A percentile compares a stretch with the other conserved stretches of the same genome.
Evolutionary conservation across 1,140 invertebrate genomes (phyloP).

Genomic region (Pissodes strobi): DNA sequence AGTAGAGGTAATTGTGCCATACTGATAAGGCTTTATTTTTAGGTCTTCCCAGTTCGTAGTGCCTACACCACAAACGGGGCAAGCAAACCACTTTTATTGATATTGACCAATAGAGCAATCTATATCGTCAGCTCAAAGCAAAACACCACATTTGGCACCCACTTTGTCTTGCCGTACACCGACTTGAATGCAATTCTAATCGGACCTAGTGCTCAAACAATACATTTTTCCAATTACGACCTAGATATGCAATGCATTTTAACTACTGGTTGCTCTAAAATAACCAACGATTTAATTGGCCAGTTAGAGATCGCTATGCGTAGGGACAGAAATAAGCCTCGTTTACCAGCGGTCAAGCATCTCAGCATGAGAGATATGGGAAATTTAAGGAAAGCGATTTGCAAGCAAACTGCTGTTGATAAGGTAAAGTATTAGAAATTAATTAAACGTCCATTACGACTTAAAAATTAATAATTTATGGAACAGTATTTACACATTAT

Average conservation of each 20-base stretch:
- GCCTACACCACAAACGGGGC: constrained; percentile 74
- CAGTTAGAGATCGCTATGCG: constrained; percentile 68
- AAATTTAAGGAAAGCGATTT: constrained; percentile 59
- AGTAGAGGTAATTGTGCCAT: not conserved
- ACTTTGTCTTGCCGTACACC: constrained; percentile 72
- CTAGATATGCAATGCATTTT: constrained; percentile 72
- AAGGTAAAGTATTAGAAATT: constrained; percentile 56
- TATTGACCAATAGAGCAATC: constrained; percentile 72
- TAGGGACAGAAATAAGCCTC: constrained; percentile 61
- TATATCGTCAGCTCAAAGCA: constrained; percentile 70
- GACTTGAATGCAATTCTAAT: constrained; percentile 78
- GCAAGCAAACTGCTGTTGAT: constrained; percentile 64
- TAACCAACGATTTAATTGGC: constrained; percentile 66
- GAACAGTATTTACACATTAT: too few relatives aligned
- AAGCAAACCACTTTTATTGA: constrained; percentile 72
- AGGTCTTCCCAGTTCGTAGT: constrained; percentile 74
- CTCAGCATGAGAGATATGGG: constrained; percentile 65
- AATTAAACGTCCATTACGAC: too few relatives aligned
- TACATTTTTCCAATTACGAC: constrained; percentile 70
- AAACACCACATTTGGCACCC: constrained; percentile 61
- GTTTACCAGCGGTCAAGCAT: constrained; percentile 65
- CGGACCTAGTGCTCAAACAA: constrained; percentile 71
- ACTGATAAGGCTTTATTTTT: constrained; percentile 11
- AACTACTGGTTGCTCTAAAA: constrained; percentile 67
- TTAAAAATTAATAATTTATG: too few relatives aligned